Conservation (phyloP, 2,113 vertebrate genomes). For the Notechis scutatus region DNA sequence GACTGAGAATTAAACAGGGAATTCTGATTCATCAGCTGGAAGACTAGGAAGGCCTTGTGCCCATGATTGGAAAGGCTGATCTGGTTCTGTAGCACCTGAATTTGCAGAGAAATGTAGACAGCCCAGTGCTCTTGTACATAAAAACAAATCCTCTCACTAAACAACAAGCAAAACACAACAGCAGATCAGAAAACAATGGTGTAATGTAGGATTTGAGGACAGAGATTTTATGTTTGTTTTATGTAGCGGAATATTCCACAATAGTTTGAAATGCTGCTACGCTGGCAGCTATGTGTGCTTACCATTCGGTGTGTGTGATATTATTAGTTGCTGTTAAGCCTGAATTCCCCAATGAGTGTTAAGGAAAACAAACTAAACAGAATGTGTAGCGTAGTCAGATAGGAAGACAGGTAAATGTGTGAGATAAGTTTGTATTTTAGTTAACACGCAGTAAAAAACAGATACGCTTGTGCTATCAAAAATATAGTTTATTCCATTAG, state of each 20-base stretch:
- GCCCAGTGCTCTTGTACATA: not conserved
- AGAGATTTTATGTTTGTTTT: not conserved
- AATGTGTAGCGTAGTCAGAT: too few species aligned
- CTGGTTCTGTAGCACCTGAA: not conserved
- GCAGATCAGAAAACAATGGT: not conserved
- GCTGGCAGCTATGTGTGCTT: not conserved
- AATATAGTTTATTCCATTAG: too few species aligned
- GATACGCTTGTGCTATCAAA: too few species aligned
- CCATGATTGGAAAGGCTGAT: not conserved
- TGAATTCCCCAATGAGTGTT: too few species aligned
- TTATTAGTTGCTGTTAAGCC: not conserved
- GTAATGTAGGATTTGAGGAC: not conserved
- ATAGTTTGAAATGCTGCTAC: not conserved
- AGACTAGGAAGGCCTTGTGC: not conserved
- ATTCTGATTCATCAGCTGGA: not conserved
- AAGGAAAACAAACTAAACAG: too few species aligned
- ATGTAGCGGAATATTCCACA: not conserved
- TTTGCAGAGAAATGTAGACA: not conserved
- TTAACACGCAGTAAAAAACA: too few species aligned
- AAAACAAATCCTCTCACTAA: not conserved
- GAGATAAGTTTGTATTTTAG: too few species aligned
- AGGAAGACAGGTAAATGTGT: too few species aligned
- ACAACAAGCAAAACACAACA: not conserved
- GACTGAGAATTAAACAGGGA: not conserved
- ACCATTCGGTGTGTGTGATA: rapidly evolving